Percentiles rank a stretch among this genome's conserved stretches.
These are phyloP conservation scores for Hepsetus odoe DNA, from an alignment of 2,113 vertebrate genomes.

Conservation along the genomic window DNA sequence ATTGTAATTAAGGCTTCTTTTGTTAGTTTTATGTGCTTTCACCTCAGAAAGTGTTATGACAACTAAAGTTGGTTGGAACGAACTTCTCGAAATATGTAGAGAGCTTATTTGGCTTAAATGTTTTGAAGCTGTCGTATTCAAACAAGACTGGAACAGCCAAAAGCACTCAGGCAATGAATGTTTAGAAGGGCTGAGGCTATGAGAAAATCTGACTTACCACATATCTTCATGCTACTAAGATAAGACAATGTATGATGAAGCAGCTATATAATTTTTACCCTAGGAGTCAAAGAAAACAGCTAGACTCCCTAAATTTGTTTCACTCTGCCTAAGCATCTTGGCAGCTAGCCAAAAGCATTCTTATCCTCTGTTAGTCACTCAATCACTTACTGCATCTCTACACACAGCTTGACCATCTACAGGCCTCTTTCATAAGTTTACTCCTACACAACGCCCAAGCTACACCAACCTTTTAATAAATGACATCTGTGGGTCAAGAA, in stretches of 20 bases:
- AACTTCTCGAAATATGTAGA: no score
- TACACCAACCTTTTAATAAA: not conserved
- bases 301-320: not conserved
- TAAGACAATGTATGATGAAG: constrained; percentile 17
- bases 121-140: not conserved
- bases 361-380: not conserved
- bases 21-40: no score
- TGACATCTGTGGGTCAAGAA: not conserved
- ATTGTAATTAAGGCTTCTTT: no score
- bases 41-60: no score
- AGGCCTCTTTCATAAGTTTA: not conserved
- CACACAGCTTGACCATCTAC: not conserved
- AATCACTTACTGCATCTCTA: not conserved
- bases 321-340: not conserved
- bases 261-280: constrained; percentile 7
- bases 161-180: not conserved
- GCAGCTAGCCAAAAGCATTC: not conserved
- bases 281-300: not conserved
- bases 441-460: not conserved
- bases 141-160: constrained; percentile 7
- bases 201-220: not conserved
- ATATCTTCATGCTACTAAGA: not conserved
- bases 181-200: not conserved
- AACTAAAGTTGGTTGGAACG: no score
- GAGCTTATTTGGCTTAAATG: not conserved